These are phyloP conservation scores for Sapayoa aenigma DNA, from an alignment of 2,113 vertebrate species.

Conservation along the genomic window DNA sequence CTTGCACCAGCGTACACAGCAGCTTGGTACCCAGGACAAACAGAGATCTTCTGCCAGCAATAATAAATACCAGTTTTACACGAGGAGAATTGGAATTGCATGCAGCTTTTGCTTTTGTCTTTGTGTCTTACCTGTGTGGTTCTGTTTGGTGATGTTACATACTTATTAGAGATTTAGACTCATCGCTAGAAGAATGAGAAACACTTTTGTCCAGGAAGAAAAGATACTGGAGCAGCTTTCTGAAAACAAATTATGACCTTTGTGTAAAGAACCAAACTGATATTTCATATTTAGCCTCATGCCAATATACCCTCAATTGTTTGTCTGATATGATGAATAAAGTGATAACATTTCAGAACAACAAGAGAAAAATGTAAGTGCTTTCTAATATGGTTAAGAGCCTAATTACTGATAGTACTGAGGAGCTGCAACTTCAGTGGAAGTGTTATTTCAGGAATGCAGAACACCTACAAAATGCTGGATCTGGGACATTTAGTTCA, in stretches of 20 bases:
- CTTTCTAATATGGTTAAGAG: neutral
- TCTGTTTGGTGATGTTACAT: neutral
- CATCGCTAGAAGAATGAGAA: neutral
- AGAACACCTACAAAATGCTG: neutral
- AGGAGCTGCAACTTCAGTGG: neutral
- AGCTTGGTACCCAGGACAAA: neutral
- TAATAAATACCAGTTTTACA: neutral
- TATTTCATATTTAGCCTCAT: neutral
- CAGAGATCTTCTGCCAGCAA: neutral
- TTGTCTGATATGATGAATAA: neutral
- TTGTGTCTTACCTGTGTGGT: accelerated
- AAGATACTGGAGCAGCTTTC: neutral
- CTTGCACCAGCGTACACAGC: neutral
- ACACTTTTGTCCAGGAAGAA: neutral
- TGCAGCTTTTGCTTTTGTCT: neutral
- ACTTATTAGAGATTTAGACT: neutral
- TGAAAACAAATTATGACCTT: neutral
- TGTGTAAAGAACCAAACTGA: neutral
- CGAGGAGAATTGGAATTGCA: neutral
- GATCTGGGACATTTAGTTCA: neutral
- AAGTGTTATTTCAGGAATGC: neutral
- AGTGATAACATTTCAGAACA: neutral
- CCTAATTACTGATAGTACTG: neutral
- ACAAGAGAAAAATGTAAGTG: neutral
- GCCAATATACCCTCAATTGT: neutral